Evolutionary conservation across 2,113 vertebrate genomes (phyloP), one percentile per base, ranked within the genome.

Genomic region (Rhineura floridana): DNA sequence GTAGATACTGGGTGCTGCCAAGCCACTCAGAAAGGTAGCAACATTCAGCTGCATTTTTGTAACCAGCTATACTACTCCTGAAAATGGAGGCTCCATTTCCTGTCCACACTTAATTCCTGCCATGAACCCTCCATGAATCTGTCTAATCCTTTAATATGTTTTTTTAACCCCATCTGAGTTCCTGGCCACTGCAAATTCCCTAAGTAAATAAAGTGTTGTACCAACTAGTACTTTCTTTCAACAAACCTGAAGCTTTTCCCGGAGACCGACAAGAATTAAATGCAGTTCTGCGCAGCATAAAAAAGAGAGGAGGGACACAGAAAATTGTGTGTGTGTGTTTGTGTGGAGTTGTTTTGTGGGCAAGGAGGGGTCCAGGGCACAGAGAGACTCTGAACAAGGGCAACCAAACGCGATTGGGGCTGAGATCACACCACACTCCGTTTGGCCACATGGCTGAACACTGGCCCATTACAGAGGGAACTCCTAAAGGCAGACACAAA

Each of bases 371-470:
- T 78, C 46, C 76, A 78, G 76, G 48, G 13, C 2, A 2, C 28
- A 52, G 15, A 55, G 46, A 36, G 7, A 15, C 52, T 2, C 36
- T 12, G 28, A 36, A 62, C 5, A 8, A 36, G 17, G 23, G n/a
- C 52, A 55, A 36, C 6, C 67, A 10, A 33, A 10, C 17, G 12
- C 33, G 23, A 25, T 9, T n/a, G 30, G 10, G 36, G 55, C 79
- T 25, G 9, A 28, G 55, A 2, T 63, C 10, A 1, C 42, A 13
- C 46, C 28, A 33, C 65, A 69, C 36, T 19, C 39, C 21, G 39
- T 3, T 1, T 2, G 28, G 75, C 75, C 9, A 15, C n/a, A 0
- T 15, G 21, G 36, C 36, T 2, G 44, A 11, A 30, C 8, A 3
- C 42, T 11, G 3, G 3, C 23, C 23, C 5, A 25, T 2, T n/a